Evolutionary conservation across 2,797 vertebrate genomes (phyloP).

Genomic region (Nyctibius grandis): DNA sequence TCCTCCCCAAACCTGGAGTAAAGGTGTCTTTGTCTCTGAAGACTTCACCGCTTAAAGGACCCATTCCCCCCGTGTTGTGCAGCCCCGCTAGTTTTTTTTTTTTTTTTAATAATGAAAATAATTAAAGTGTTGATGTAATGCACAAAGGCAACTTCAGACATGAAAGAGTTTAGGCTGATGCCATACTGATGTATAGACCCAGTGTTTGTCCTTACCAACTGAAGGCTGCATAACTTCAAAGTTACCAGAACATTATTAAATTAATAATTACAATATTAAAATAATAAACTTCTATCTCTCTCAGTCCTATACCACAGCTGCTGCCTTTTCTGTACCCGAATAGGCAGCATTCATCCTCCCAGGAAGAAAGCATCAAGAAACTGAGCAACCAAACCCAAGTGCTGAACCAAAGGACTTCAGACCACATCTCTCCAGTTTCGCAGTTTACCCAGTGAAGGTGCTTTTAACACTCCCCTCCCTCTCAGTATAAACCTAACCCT

Average conservation of each 20-base stretch:
- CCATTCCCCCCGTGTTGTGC: neutral
- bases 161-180: neutral
- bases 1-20: no score
- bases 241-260: neutral
- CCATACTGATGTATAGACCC: neutral
- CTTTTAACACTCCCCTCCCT: neutral
- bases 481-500: neutral
- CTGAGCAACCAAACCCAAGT: neutral
- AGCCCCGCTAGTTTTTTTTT: neutral
- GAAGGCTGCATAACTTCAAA: no score
- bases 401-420: neutral
- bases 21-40: neutral
- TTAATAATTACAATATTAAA: no score
- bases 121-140: neutral
- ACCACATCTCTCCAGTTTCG: fast-evolving
- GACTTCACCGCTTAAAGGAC: neutral
- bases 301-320: neutral
- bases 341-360: no score
- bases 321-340: neutral
- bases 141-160: neutral
- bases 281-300: neutral
- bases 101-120: neutral
- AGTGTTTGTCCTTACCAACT: neutral
- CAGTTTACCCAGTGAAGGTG: neutral
- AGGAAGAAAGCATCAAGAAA: neutral